These are phyloP conservation scores for Ctenomys sociabilis DNA, from an alignment of 2,113 vertebrate species.

Conservation along the genomic window DNA sequence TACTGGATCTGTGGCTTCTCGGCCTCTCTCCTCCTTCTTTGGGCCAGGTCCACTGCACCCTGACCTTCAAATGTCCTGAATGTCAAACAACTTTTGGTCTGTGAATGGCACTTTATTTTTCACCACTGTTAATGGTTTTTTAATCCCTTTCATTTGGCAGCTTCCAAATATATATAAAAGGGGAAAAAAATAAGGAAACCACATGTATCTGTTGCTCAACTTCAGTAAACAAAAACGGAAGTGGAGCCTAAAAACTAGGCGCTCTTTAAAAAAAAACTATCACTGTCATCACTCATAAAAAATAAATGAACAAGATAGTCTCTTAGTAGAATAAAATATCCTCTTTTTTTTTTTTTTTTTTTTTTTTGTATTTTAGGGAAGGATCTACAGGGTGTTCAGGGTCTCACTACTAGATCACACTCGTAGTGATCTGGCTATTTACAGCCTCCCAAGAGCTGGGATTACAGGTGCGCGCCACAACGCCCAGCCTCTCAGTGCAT, in stretches of 20 bases:
- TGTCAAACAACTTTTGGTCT: slow-evolving; percentile 19
- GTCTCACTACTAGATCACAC: too few relatives aligned
- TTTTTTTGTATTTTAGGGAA: too few relatives aligned
- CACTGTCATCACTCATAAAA: not conserved
- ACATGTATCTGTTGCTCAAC: not conserved
- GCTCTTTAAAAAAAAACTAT: not conserved
- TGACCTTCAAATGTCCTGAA: slow-evolving; percentile 10
- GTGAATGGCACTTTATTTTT: slow-evolving; percentile 21
- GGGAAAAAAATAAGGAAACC: not conserved
- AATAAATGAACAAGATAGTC: not conserved
- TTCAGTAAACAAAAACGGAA: not conserved
- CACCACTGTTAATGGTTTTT: not conserved
- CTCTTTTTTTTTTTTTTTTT: too few relatives aligned
- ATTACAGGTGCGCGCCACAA: too few relatives aligned
- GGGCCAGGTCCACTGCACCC: not conserved
- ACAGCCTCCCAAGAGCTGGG: too few relatives aligned
- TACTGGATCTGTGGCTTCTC: not conserved
- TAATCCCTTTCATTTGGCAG: slow-evolving; percentile 18
- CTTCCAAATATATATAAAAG: not conserved
- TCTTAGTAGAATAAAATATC: slow-evolving; percentile 27
- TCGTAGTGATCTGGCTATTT: too few relatives aligned
- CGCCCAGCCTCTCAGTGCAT: too few relatives aligned
- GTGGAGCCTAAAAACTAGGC: not conserved
- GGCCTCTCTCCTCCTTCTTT: not conserved
- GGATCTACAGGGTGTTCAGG: too few relatives aligned